Evolutionary conservation across 2,113 vertebrate species (phyloP), one percentile per base, ranked within the genome.

Genomic region (Leptobrachium leishanense): DNA sequence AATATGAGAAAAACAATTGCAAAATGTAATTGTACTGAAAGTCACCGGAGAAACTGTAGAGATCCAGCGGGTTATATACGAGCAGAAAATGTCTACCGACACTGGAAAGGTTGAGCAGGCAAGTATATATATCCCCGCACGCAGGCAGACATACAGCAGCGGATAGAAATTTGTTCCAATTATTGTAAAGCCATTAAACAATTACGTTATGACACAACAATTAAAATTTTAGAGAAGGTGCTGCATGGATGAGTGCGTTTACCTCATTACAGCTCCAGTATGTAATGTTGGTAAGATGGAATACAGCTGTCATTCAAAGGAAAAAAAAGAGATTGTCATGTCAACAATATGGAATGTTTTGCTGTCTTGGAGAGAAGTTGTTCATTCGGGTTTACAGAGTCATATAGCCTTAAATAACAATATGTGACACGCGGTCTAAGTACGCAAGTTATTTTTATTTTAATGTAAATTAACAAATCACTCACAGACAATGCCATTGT

Each of bases 181-280:
- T 77, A 77, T 77, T 59, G 75, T 40, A 57, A 77, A 77, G 75
- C 75, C 50, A 77, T 59, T 77, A 77, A 77, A 77, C 74, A 77
- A 77, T 77, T 59, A 68, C 43, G 11, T 77, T 77, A 59, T 68
- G 66, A 77, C 53, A 77, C 65, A 77, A 68, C 75, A 77, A 77
- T 77, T 77, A 77, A 77, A 77, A 77, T 77, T 50, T 77, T 40
- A 62, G 50, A 39, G 75, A 68, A 69, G 68, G 41, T 69, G 66
- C 65, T 59, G 59, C 75, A 77, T 69, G 75, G 53, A 59, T 77
- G 75, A 44, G 66, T 31, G 40, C 66, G 12, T 69, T 43, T 20
- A 76, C 74, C 54, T 75, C 66, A 76, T 76, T 43, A 9, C 75
- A 67, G 75, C 75, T 44, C 15, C 50, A 59, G 68, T 69, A 77